A percentile compares a stretch with the other conserved stretches of the same genome.
Conservation (phyloP, 1,140 invertebrate genomes). For the Tigriopus japonicus region DNA sequence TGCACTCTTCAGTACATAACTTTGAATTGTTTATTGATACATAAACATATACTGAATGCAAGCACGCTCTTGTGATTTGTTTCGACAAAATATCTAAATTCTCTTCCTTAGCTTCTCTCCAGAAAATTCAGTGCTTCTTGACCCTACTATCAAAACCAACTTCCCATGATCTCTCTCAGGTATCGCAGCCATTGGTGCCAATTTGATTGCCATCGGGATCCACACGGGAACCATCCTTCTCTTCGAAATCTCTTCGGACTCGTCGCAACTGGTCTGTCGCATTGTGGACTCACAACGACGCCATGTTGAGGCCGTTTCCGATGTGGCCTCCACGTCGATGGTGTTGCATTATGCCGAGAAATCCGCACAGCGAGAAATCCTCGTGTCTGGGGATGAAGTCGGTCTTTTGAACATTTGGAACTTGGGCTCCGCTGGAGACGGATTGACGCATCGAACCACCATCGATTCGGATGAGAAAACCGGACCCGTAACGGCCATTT, state of each 20-base stretch:
- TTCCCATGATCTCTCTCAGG: no score
- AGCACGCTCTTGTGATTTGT: no score
- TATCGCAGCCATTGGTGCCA: not conserved
- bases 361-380: not conserved
- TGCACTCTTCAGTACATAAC: no score
- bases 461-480: not conserved
- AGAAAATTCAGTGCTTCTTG: no score
- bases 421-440: not conserved
- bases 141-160: no score
- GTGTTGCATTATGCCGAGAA: not conserved
- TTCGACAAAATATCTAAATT: no score
- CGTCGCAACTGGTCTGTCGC: not conserved
- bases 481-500: conserved; percentile 1
- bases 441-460: not conserved
- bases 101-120: no score
- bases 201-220: not conserved
- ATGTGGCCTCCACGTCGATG: not conserved
- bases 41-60: no score
- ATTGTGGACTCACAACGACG: not conserved
- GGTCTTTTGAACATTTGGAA: conserved; percentile 1
- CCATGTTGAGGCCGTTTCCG: not conserved
- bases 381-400: not conserved
- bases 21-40: no score
- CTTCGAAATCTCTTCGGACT: not conserved
- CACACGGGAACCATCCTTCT: conserved; percentile 6